These are phyloP conservation scores for Chitala chitala DNA, from an alignment of 2,113 vertebrate genomes.

Conservation along the genomic window DNA sequence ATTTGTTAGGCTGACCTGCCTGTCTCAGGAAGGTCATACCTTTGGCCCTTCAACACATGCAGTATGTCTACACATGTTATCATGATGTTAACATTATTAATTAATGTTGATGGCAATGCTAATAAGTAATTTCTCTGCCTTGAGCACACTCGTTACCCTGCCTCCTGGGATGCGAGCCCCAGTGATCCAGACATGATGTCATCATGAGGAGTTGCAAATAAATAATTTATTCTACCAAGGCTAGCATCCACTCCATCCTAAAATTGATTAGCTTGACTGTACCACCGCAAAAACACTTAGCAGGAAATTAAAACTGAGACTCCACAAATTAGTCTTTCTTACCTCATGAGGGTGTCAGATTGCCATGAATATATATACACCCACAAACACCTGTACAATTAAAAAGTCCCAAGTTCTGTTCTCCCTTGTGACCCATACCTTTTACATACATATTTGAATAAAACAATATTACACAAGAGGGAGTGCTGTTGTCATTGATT, in stretches of 20 bases:
- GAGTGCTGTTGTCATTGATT: no score
- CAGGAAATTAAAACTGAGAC: no score
- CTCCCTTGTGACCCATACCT: no score
- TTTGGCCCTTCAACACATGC: neutral
- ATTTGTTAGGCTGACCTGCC: neutral
- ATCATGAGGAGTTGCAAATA: neutral
- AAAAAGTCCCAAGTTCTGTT: no score
- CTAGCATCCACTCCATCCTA: neutral
- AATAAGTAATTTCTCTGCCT: neutral
- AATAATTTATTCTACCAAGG: conserved; percentile 12
- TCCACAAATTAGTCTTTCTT: no score
- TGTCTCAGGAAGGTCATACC: neutral
- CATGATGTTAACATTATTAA: conserved; percentile 21
- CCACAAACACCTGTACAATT: no score
- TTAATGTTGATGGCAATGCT: conserved; percentile 9
- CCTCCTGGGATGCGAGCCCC: neutral
- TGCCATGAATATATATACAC: no score
- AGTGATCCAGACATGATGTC: conserved; percentile 11
- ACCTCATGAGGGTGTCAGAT: no score
- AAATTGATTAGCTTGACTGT: neutral
- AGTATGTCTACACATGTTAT: neutral
- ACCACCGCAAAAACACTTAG: neutral
- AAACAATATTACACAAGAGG: no score
- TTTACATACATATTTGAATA: no score
- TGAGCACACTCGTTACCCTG: neutral